A percentile compares a stretch with the other conserved stretches of the same genome.
Evolutionary conservation across 2,888 invertebrate species (phyloP).

Genomic region (Ellobium chinense): DNA sequence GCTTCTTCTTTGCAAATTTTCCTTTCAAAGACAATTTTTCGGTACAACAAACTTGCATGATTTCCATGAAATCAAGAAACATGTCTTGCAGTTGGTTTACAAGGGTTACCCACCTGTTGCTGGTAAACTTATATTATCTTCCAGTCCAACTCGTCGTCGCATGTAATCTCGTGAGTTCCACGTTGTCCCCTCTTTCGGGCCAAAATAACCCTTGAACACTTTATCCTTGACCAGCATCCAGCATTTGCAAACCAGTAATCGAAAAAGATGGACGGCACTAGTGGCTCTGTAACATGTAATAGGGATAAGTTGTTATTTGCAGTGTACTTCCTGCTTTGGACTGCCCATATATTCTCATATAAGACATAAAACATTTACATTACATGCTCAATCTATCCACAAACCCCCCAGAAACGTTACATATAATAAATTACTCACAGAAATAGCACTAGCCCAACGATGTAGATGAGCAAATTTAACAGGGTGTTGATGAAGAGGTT

Average conservation of each 20-base stretch:
- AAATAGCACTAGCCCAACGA: conserved; percentile 66
- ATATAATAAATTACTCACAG: no score
- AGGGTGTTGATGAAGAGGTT: conserved; percentile 55
- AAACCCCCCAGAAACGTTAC: no score
- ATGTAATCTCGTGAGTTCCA: conserved; percentile 50
- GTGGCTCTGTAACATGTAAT: conserved; percentile 67
- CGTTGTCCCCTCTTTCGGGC: conserved; percentile 28
- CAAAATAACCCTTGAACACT: conserved; percentile 60
- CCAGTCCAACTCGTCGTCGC: conserved; percentile 80
- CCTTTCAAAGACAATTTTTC: no score
- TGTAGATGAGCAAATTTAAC: conserved; percentile 62
- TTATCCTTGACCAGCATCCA: conserved; percentile 59
- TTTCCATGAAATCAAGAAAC: no score
- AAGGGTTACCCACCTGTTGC: conserved; percentile 80
- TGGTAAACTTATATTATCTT: conserved; percentile 89
- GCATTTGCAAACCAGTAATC: conserved; percentile 57
- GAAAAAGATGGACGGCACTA: conserved; percentile 62
- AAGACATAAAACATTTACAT: no score
- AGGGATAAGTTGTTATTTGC: no score
- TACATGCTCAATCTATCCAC: no score
- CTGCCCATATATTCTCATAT: no score
- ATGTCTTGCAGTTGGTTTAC: no score
- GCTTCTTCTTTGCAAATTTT: no score
- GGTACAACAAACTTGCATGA: no score
- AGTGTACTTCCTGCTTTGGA: no score